Evolutionary conservation across 2,113 vertebrate species (phyloP).

Genomic region (Mobula birostris): DNA sequence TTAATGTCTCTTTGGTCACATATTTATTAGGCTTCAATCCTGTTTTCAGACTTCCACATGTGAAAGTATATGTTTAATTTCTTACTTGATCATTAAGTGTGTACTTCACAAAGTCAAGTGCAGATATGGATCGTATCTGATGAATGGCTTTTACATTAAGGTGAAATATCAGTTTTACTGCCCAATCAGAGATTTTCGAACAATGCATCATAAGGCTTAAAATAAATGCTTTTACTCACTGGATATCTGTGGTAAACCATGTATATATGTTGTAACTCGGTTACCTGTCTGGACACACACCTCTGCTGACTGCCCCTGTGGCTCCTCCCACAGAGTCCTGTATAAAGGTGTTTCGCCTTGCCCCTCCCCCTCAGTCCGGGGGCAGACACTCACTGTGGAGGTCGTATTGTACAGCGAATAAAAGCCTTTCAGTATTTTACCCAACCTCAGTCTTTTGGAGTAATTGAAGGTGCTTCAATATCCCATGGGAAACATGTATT

Average conservation of each 20-base stretch:
- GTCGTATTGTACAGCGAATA: too few species aligned
- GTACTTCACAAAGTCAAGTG: neutral
- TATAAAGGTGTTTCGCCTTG: too few species aligned
- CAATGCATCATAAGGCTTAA: neutral
- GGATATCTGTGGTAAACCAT: too few species aligned
- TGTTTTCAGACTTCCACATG: neutral
- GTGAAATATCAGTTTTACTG: neutral
- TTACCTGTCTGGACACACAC: too few species aligned
- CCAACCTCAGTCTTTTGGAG: too few species aligned
- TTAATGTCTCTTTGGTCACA: neutral
- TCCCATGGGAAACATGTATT: neutral
- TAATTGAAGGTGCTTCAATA: neutral
- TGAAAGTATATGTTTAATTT: neutral
- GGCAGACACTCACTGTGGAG: too few species aligned
- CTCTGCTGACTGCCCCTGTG: too few species aligned
- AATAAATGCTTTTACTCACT: neutral
- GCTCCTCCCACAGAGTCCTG: too few species aligned
- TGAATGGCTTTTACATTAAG: neutral
- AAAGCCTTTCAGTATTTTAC: too few species aligned
- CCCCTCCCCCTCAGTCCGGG: too few species aligned
- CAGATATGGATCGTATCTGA: neutral
- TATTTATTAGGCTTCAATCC: neutral
- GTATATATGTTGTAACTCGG: too few species aligned
- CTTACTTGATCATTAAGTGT: neutral
- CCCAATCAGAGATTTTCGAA: too few species aligned